Conservation (phyloP, 2,888 invertebrate species). For the Melanargia galathea region DNA sequence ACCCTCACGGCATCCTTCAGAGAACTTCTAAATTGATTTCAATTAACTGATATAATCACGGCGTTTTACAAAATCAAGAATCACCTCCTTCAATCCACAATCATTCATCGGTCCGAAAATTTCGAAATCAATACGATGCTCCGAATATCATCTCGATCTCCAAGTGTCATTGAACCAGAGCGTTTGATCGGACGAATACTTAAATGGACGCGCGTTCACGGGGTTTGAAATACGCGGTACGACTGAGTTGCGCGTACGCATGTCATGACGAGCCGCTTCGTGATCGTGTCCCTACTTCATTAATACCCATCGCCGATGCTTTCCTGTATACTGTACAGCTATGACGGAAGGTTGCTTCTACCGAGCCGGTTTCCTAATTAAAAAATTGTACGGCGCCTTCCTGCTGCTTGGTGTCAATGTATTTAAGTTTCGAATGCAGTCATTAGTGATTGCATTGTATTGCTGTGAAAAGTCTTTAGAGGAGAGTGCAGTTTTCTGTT, state of each 20-base stretch:
- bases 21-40: slow-evolving; percentile 6
- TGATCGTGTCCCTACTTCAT: slow-evolving; percentile 65
- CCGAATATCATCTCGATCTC: slow-evolving; percentile 37
- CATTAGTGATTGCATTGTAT: slow-evolving; percentile 11
- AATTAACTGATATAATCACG: slow-evolving; percentile 22
- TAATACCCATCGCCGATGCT: slow-evolving; percentile 75
- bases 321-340: slow-evolving; percentile 71
- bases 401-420: slow-evolving; percentile 44
- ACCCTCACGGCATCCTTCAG: slow-evolving; percentile 6
- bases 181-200: slow-evolving; percentile 26
- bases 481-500: not conserved
- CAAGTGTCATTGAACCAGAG: slow-evolving; percentile 42
- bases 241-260: slow-evolving; percentile 66
- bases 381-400: slow-evolving; percentile 62
- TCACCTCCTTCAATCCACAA: slow-evolving; percentile 42
- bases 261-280: slow-evolving; percentile 56
- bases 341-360: slow-evolving; percentile 79
- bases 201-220: slow-evolving; percentile 45
- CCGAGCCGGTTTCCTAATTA: slow-evolving; percentile 77
- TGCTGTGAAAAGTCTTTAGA: slow-evolving; percentile 18
- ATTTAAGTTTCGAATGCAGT: slow-evolving; percentile 32
- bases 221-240: slow-evolving; percentile 67
- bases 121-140: slow-evolving; percentile 33
- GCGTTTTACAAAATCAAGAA: slow-evolving; percentile 29
- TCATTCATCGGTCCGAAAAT: slow-evolving; percentile 28